A percentile compares a stretch with the other conserved stretches of the same genome.
These are phyloP conservation scores for Rhinolophus sinicus DNA, from an alignment of 2,113 vertebrate species.

Conservation along the genomic window DNA sequence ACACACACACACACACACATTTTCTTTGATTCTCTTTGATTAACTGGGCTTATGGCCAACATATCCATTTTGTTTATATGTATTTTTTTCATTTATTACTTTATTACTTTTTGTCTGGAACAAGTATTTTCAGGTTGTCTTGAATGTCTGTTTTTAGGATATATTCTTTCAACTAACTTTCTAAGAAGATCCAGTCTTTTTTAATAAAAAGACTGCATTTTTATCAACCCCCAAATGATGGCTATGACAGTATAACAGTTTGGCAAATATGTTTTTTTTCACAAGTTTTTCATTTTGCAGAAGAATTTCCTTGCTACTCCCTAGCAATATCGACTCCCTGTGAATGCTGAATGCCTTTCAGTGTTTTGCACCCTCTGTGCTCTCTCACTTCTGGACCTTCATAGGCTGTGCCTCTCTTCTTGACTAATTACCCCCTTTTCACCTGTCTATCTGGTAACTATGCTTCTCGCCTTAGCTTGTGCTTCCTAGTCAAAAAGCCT, in stretches of 20 bases:
- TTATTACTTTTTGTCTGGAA: slow-evolving; percentile 39
- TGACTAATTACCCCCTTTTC: not conserved
- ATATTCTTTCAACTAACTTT: too few relatives aligned
- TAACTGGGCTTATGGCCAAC: not conserved
- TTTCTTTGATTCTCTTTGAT: not conserved
- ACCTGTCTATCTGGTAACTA: not conserved
- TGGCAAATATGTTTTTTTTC: not conserved
- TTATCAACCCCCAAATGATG: slow-evolving; percentile 7
- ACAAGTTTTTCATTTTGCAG: not conserved
- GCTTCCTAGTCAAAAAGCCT: not conserved
- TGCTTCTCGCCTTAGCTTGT: not conserved
- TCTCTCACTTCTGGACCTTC: not conserved
- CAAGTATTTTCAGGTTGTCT: slow-evolving; percentile 46
- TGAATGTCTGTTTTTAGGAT: not conserved
- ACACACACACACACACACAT: too few relatives aligned
- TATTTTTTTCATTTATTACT: not conserved
- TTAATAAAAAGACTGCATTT: not conserved
- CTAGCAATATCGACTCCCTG: not conserved
- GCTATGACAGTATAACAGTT: not conserved
- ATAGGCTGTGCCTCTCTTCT: not conserved
- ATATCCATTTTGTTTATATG: not conserved
- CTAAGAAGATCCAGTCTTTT: not conserved
- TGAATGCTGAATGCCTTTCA: not conserved
- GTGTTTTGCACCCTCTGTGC: too few relatives aligned
- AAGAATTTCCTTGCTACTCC: not conserved